phyloP scores from a whole-genome alignment of 2,797 vertebrate genomes.

The Simalia tracyae region DNA sequence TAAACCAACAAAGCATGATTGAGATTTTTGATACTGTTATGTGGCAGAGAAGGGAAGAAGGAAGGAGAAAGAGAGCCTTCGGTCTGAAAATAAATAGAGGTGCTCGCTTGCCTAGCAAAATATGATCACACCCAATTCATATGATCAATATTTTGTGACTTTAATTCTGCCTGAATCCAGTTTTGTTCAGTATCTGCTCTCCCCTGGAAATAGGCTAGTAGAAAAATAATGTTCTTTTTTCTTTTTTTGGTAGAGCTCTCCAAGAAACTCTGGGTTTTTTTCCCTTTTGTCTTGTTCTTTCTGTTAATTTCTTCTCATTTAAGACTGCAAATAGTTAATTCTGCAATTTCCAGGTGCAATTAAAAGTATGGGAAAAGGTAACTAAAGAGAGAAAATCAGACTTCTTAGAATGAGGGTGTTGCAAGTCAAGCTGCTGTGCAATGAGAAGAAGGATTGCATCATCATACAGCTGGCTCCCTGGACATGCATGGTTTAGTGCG shows the following conservation, averaged over 20 bases:
- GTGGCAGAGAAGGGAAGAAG: conserved; percentile 57
- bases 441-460: not conserved
- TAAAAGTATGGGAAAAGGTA: not conserved
- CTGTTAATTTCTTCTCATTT: not conserved
- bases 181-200: conserved; percentile 10
- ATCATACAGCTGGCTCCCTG: not conserved
- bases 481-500: not conserved
- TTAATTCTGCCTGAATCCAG: conserved; percentile 33
- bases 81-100: conserved; percentile 62
- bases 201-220: not conserved
- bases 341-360: not conserved
- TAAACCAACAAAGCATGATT: conserved; percentile 43
- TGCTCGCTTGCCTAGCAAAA: conserved; percentile 38
- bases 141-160: conserved; percentile 46
- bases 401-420: not conserved
- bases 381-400: not conserved
- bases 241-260: not conserved
- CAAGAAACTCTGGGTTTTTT: not conserved
- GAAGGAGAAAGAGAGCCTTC: conserved; percentile 47
- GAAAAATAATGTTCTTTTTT: not conserved
- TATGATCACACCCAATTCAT: conserved; percentile 40
- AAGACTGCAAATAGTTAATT: not conserved
- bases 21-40: conserved; percentile 49
- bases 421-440: not conserved
- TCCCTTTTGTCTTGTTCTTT: not conserved